These are phyloP conservation scores for Lethenteron camtschaticum DNA, from an alignment of 2,113 vertebrate species.

Conservation along the genomic window DNA sequence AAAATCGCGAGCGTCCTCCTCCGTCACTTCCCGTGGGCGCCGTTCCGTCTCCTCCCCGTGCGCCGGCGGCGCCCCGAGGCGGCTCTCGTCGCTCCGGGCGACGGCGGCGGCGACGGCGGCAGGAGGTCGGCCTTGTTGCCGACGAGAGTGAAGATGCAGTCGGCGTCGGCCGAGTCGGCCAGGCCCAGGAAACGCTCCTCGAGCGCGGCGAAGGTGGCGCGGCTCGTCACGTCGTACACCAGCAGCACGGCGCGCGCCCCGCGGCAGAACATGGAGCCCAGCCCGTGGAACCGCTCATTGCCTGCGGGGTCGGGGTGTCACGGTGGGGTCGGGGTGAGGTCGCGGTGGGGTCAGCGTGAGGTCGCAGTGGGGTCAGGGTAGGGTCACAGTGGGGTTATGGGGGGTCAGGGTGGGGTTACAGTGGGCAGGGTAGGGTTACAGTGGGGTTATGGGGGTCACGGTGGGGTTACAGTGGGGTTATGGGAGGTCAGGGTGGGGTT, in stretches of 20 bases:
- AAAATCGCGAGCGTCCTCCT: conserved; percentile 43
- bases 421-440: too few species aligned
- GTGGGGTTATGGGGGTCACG: too few species aligned
- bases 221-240: conserved; percentile 61
- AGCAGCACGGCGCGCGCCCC: conserved; percentile 65
- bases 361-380: too few species aligned
- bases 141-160: conserved; percentile 74
- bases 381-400: too few species aligned
- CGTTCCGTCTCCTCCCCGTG: conserved; percentile 21
- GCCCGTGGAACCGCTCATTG: conserved; percentile 78
- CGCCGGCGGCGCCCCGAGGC: conserved; percentile 14
- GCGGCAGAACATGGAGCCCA: conserved; percentile 90
- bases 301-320: conserved; percentile 24
- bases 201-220: conserved; percentile 62
- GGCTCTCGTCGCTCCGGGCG: conserved; percentile 9
- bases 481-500: too few species aligned
- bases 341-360: too few species aligned
- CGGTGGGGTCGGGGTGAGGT: too few species aligned
- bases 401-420: too few species aligned
- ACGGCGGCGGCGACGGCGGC: conserved; percentile 12
- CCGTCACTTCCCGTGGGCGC: conserved; percentile 21
- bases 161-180: conserved; percentile 53
- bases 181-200: conserved; percentile 76
- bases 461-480: too few species aligned
- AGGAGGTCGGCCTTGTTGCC: conserved; percentile 76